Evolutionary conservation across 2,797 vertebrate species (phyloP).

Genomic region (Schizopygopsis pylzovi): DNA sequence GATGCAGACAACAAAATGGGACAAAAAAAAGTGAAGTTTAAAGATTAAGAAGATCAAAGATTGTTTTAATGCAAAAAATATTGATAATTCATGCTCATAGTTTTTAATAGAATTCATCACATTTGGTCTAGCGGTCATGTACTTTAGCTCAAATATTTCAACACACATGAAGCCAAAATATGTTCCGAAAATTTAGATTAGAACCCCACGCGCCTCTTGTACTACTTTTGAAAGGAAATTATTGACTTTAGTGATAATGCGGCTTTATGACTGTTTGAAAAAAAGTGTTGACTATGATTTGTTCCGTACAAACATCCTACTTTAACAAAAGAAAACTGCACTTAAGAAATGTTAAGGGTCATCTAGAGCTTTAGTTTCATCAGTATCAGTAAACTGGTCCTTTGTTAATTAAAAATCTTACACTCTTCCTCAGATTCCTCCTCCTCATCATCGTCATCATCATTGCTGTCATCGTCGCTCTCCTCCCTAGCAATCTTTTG

Average conservation of each 20-base stretch:
- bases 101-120: not conserved
- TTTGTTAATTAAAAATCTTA: slow-evolving; percentile 66
- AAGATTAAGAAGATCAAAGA: not conserved
- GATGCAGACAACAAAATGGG: no score
- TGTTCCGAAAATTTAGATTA: not conserved
- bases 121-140: no score
- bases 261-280: not conserved
- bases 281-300: no score
- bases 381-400: not conserved
- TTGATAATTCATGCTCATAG: not conserved
- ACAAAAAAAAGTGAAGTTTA: not conserved
- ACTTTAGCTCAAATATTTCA: not conserved
- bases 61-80: not conserved
- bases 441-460: slow-evolving; percentile 83
- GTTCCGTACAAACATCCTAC: not conserved
- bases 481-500: slow-evolving; percentile 98
- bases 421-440: slow-evolving; percentile 93
- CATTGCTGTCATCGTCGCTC: slow-evolving; percentile 93
- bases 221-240: not conserved
- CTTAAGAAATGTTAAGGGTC: not conserved
- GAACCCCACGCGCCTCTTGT: not conserved
- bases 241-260: not conserved
- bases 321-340: not conserved
- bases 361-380: not conserved
- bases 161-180: not conserved